Conservation (phyloP, 2,797 vertebrate species). For the Clamator glandarius region DNA sequence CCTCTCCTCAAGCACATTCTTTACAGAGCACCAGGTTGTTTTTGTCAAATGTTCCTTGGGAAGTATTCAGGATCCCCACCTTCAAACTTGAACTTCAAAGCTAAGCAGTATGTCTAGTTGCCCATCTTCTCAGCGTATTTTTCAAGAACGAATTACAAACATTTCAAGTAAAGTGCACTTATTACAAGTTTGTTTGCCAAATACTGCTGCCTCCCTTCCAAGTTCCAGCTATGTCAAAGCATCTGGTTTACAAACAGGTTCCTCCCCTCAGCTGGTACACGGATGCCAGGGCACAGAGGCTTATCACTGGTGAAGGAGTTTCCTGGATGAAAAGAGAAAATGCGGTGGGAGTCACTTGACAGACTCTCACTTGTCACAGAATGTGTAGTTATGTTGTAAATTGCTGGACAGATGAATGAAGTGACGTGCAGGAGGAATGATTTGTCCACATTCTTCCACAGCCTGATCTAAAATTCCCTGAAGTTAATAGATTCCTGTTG, state of each 20-base stretch:
- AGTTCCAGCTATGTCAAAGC: conserved; percentile 43
- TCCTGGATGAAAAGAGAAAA: conserved; percentile 45
- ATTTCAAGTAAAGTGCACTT: conserved; percentile 68
- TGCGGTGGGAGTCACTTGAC: conserved; percentile 29
- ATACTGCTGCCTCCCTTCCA: conserved; percentile 44
- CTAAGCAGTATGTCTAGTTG: conserved; percentile 6
- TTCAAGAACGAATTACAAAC: conserved; percentile 64
- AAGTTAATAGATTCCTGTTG: conserved; percentile 20
- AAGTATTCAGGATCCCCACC: background rate
- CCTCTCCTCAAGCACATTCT: background rate
- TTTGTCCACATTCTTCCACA: background rate
- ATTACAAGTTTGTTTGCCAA: conserved; percentile 68
- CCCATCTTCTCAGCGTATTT: conserved; percentile 64
- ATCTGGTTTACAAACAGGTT: conserved; percentile 69
- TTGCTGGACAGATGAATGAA: conserved; percentile 48
- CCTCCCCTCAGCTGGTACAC: conserved; percentile 30
- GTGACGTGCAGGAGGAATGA: conserved; percentile 33
- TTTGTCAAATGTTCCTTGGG: background rate
- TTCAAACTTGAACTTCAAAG: conserved; percentile 59
- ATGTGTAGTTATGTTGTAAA: conserved; percentile 15
- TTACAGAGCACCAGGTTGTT: background rate
- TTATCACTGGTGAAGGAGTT: conserved; percentile 38
- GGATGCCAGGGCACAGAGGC: conserved; percentile 16
- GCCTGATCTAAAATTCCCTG: conserved; percentile 1
- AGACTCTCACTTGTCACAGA: conserved; percentile 30